These are phyloP conservation scores for Liparis tanakae DNA, from an alignment of 2,797 vertebrate species.

Conservation along the genomic window DNA sequence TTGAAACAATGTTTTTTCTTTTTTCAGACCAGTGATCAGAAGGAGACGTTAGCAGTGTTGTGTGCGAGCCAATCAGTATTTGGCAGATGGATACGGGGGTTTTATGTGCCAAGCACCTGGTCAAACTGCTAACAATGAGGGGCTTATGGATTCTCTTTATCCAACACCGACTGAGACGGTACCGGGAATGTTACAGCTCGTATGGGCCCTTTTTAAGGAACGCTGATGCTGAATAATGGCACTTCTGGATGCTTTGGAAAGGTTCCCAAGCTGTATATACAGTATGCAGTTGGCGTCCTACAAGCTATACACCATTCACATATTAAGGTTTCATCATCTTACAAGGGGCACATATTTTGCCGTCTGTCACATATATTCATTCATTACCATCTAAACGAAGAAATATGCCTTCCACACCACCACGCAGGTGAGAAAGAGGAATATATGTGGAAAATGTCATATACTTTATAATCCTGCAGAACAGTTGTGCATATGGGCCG, in stretches of 20 bases:
- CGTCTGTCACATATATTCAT: not conserved
- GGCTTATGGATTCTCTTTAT: slow-evolving; percentile 83
- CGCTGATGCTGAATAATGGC: slow-evolving; percentile 72
- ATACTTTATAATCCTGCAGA: slow-evolving; percentile 5
- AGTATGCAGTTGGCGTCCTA: slow-evolving; percentile 6
- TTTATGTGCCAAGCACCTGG: slow-evolving; percentile 85
- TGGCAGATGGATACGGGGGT: slow-evolving; percentile 76
- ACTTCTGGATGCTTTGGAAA: slow-evolving; percentile 46
- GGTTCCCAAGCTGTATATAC: slow-evolving; percentile 29
- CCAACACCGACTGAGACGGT: slow-evolving; percentile 78
- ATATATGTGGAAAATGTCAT: not conserved
- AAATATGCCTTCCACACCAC: not conserved
- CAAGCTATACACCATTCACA: slow-evolving; percentile 28
- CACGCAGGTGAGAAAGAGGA: slow-evolving; percentile 1
- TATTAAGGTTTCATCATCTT: slow-evolving; percentile 23
- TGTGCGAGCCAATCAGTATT: slow-evolving; percentile 75
- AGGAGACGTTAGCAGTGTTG: slow-evolving; percentile 79
- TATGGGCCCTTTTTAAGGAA: slow-evolving; percentile 74
- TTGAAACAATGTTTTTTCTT: slow-evolving; percentile 24
- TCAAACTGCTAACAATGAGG: slow-evolving; percentile 85
- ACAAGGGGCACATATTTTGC: slow-evolving; percentile 4
- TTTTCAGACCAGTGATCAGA: slow-evolving; percentile 64
- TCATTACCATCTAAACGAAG: slow-evolving; percentile 20
- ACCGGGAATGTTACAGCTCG: slow-evolving; percentile 71
- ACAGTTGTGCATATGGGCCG: slow-evolving; percentile 7